Base-by-base conservation (phyloP, 2,113 vertebrate genomes). In the Phocoena sinus region DNA sequence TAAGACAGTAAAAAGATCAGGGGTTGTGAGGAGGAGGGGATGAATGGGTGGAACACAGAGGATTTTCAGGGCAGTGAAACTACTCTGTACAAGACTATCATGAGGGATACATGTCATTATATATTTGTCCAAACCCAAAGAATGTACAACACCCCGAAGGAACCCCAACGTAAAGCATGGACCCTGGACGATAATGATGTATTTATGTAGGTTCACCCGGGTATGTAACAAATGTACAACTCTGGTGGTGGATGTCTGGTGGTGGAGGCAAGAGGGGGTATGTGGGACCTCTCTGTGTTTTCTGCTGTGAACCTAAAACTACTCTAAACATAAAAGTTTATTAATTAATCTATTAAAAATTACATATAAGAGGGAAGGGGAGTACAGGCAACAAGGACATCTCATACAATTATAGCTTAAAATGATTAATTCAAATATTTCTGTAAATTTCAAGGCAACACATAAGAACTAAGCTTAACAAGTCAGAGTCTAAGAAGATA, bases 401-500 rank as follows among this genome's bases (percentile, higher is more conserved):
- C 53, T 65, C 74, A 83, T 33, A 44, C 18, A 92, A 73, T 62
- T 58, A 56, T 25, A 84, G 12, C n/a, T 44, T 83, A 73, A 82
- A 56, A 58, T 68, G 8, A 82, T 62, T 85, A 91, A 15, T 84
- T 60, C 41, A 73, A 92, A 79, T 89, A 41, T 83, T 91, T 88
- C 90, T 47, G 12, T 84, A 79, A 68, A 63, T 76, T 71, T 85
- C 73, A 74, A 93, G 17, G 47, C 38, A 79, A 56, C 47, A 50
- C 6, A 6, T 65, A 65, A 88, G 53, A 81, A 82, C 6, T 67
- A 53, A 95, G 41, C 41, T 58, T 44, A 76, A 18, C 17, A 73
- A 77, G 50, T 74, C 3, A 18, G 25, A 31, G 25, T 56, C 44
- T 73, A 67, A 53, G 90, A 67, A 77, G 36, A 18, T 56, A 33